Percentiles rank a stretch among this genome's conserved stretches.
phyloP scores from a whole-genome alignment of 2,888 invertebrate genomes.

The Anorthoa munda region DNA sequence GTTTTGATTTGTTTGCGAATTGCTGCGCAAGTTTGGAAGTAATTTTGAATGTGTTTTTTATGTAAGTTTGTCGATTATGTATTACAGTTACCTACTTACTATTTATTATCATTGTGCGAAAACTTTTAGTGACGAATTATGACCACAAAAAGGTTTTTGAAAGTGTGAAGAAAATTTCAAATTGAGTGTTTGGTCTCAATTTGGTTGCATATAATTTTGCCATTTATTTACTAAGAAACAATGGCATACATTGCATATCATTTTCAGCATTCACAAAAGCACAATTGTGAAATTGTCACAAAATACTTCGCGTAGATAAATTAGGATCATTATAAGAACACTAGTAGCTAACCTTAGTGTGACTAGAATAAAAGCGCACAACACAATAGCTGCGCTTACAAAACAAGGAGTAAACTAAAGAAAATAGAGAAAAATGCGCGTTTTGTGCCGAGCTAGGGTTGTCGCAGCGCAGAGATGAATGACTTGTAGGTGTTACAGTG shows the following conservation, averaged over 20 bases:
- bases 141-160: background rate
- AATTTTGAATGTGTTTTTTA: conserved; percentile 4
- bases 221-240: background rate
- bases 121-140: too few species aligned
- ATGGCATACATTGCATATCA: background rate
- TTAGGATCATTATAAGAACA: conserved; percentile 27
- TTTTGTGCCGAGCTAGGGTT: conserved; percentile 34
- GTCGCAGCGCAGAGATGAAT: conserved; percentile 53
- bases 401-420: conserved; percentile 21
- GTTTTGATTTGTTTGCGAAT: conserved; percentile 29
- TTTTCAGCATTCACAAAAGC: background rate
- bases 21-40: background rate
- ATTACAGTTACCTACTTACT: background rate
- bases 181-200: background rate
- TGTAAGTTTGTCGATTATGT: background rate
- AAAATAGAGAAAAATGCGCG: conserved; percentile 34
- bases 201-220: too few species aligned
- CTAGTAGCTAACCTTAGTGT: conserved; percentile 4
- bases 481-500: conserved; percentile 40
- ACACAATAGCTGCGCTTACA: conserved; percentile 28
- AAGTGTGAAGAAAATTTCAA: background rate
- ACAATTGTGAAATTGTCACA: background rate
- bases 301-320: conserved; percentile 18
- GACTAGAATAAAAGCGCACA: conserved; percentile 20
- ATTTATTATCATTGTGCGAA: too few species aligned